Percentiles rank a stretch among this genome's conserved stretches.
Evolutionary conservation across 2,113 vertebrate species (phyloP).

Genomic region (Eudyptes chrysolophus): DNA sequence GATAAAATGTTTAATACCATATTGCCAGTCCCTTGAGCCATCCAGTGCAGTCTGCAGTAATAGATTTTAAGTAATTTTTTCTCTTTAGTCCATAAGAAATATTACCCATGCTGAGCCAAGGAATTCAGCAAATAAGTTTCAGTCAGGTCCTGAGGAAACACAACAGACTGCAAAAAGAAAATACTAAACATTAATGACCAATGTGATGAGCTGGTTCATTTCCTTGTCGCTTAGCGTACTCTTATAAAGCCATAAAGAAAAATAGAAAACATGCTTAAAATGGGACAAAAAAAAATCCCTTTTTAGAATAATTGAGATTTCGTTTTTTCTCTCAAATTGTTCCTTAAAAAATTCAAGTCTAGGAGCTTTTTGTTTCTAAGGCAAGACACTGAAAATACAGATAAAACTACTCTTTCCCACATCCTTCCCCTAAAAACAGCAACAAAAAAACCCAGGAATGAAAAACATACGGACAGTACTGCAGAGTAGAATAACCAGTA

Average conservation of each 20-base stretch:
- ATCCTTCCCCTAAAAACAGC: neutral
- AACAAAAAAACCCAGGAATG: neutral
- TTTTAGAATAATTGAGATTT: neutral
- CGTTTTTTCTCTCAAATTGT: neutral
- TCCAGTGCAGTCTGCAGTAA: neutral
- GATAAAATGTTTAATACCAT: neutral
- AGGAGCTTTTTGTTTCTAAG: neutral
- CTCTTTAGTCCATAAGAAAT: neutral
- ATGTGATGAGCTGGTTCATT: conserved; percentile 7
- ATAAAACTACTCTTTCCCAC: neutral
- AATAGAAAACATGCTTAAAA: neutral
- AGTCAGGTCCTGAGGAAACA: conserved; percentile 10
- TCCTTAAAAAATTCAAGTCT: neutral
- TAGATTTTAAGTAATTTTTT: conserved; percentile 8
- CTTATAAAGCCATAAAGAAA: neutral
- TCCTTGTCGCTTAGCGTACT: neutral
- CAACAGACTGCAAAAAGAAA: conserved; percentile 1
- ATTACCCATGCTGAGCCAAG: neutral
- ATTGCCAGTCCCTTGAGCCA: neutral
- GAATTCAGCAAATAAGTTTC: neutral
- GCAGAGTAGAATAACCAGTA: neutral
- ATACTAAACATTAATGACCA: neutral
- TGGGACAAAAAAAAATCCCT: neutral
- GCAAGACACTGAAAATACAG: neutral
- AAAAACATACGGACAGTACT: neutral